Evolutionary conservation across 2,113 vertebrate genomes (phyloP).

Genomic region (Coryphaenoides rupestris): DNA sequence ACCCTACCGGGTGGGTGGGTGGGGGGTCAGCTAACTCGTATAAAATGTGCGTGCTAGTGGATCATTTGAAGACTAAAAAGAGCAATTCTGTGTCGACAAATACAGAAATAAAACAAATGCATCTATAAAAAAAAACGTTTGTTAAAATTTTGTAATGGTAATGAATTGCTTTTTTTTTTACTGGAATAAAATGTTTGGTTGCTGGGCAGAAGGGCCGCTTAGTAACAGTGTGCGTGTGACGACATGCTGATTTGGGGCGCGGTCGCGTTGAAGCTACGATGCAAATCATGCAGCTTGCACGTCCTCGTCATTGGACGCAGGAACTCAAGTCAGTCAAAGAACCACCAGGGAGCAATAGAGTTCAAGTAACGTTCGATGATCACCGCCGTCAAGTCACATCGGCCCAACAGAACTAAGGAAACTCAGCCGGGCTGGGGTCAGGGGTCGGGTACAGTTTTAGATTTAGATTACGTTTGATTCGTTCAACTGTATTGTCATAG

Average conservation of each 20-base stretch:
- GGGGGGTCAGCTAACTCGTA: too few relatives aligned
- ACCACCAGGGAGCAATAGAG: slow-evolving; percentile 59
- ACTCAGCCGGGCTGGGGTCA: not conserved
- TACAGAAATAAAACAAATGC: too few relatives aligned
- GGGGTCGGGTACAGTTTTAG: not conserved
- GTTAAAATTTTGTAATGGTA: not conserved
- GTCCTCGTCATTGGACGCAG: not conserved
- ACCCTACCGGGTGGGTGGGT: too few relatives aligned
- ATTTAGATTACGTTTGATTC: too few relatives aligned
- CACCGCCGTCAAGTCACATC: not conserved
- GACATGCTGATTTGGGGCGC: slow-evolving; percentile 22
- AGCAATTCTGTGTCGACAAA: too few relatives aligned
- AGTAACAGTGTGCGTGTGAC: not conserved
- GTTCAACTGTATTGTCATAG: too few relatives aligned
- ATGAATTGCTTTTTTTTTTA: slow-evolving; percentile 3
- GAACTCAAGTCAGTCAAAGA: not conserved
- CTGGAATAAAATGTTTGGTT: not conserved
- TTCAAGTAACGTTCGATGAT: not conserved
- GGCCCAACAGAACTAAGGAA: not conserved
- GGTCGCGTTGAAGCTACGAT: slow-evolving; percentile 42
- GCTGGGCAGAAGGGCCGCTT: not conserved
- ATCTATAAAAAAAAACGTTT: too few relatives aligned
- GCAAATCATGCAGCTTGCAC: slow-evolving; percentile 29
- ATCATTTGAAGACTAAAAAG: too few relatives aligned
- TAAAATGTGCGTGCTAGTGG: too few relatives aligned